A percentile compares a stretch with the other conserved stretches of the same genome.
These are phyloP conservation scores for Poecilia picta DNA, from an alignment of 2,797 vertebrate species.

Conservation along the genomic window DNA sequence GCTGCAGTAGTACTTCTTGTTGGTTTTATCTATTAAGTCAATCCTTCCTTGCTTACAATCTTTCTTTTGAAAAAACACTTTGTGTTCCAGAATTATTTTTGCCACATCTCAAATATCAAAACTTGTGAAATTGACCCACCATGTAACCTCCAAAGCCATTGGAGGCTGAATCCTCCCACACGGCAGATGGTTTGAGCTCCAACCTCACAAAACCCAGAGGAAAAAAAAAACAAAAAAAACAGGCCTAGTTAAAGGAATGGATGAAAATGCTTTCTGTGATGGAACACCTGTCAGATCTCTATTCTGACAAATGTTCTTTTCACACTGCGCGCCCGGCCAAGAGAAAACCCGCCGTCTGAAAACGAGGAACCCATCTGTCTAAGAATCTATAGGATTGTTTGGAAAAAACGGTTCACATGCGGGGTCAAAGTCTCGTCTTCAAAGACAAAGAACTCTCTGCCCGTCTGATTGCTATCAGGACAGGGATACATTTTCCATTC, in stretches of 20 bases:
- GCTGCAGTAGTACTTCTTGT: not conserved
- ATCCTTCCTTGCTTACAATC: not conserved
- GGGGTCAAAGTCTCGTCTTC: not conserved
- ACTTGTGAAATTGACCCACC: not conserved
- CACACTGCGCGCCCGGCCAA: not conserved
- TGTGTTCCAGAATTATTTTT: not conserved
- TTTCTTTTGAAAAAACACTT: not conserved
- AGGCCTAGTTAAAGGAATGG: not conserved
- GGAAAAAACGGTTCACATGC: conserved; percentile 2
- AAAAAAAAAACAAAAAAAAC: not conserved
- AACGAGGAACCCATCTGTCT: not conserved
- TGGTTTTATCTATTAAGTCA: not conserved
- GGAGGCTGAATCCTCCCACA: not conserved
- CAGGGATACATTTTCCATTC: not conserved
- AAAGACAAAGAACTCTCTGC: not conserved
- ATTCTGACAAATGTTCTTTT: conserved; percentile 8
- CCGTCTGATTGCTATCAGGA: not conserved
- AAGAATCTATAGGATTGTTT: not conserved
- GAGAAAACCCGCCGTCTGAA: not conserved
- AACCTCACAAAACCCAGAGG: not conserved
- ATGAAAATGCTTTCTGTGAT: conserved; percentile 1
- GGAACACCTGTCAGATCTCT: conserved; percentile 1
- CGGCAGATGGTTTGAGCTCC: not conserved
- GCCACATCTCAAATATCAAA: not conserved
- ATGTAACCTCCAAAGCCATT: not conserved